A percentile compares a stretch with the other conserved stretches of the same genome.
These are phyloP conservation scores for Chloromyia formosa DNA, from an alignment of 2,888 invertebrate genomes.

Conservation along the genomic window DNA sequence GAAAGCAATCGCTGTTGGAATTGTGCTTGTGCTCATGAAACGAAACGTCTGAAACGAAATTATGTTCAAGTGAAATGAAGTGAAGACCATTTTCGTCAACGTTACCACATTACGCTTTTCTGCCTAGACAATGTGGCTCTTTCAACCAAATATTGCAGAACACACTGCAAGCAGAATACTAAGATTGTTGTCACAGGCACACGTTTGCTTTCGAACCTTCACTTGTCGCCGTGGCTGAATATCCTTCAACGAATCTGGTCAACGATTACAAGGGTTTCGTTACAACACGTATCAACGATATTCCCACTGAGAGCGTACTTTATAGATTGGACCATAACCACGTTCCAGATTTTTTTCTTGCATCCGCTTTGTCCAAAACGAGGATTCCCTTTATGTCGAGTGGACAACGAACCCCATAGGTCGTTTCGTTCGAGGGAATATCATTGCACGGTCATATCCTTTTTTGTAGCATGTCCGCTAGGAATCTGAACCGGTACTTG, in stretches of 20 bases:
- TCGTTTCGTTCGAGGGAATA: not conserved
- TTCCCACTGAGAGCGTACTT: not conserved
- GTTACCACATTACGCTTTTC: not conserved
- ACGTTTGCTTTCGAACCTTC: not conserved
- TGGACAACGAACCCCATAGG: not conserved
- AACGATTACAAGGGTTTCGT: not conserved
- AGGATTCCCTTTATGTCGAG: not conserved
- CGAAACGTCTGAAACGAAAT: not conserved
- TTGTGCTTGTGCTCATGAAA: not conserved
- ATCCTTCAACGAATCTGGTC: not conserved
- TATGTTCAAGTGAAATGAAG: slow-evolving; percentile 4
- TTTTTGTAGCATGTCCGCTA: not conserved
- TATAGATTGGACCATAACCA: slow-evolving; percentile 3
- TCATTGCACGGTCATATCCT: slow-evolving; percentile 3
- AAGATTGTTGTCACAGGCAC: not conserved
- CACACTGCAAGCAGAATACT: not conserved
- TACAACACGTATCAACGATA: not conserved
- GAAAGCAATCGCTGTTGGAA: not conserved
- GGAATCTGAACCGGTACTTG: not conserved
- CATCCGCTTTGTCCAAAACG: not conserved
- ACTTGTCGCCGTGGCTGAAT: not conserved
- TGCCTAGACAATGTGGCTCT: slow-evolving; percentile 3
- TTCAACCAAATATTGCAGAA: slow-evolving; percentile 1
- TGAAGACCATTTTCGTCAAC: not conserved
- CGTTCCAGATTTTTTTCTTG: not conserved